A percentile compares a stretch with the other conserved stretches of the same genome.
Evolutionary conservation across 2,888 invertebrate species (phyloP).

Genomic region (Erynnis tages): DNA sequence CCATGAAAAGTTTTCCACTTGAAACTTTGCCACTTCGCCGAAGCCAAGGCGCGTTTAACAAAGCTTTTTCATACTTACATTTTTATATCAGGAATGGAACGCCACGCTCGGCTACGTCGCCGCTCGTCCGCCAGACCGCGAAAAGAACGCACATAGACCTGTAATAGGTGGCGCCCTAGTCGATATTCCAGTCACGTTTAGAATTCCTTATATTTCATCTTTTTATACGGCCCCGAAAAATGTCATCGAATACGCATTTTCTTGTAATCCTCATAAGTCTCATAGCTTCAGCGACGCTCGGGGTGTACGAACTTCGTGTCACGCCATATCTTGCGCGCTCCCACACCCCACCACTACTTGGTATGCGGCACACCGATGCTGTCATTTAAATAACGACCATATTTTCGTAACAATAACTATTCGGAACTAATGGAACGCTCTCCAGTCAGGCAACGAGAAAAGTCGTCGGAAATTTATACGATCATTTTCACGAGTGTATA

Average conservation of each 20-base stretch:
- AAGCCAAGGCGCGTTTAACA: conserved; percentile 78
- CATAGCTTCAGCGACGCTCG: conserved; percentile 63
- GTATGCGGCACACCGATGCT: conserved; percentile 66
- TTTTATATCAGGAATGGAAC: conserved; percentile 79
- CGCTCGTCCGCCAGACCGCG: conserved; percentile 73
- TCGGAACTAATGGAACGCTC: not conserved
- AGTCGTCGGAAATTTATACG: not conserved
- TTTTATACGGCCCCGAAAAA: conserved; percentile 78
- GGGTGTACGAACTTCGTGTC: conserved; percentile 48
- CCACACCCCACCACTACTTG: conserved; percentile 49
- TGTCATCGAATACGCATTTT: conserved; percentile 82
- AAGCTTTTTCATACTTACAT: conserved; percentile 80
- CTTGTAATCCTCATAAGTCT: conserved; percentile 80
- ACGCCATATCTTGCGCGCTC: conserved; percentile 45
- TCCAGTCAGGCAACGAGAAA: not conserved
- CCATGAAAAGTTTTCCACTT: conserved; percentile 80
- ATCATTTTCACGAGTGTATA: not conserved
- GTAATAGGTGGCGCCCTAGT: conserved; percentile 74
- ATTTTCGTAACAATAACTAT: conserved; percentile 3
- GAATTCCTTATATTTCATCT: conserved; percentile 81
- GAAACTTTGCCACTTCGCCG: conserved; percentile 79
- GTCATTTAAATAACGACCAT: conserved; percentile 46
- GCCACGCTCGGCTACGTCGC: conserved; percentile 77
- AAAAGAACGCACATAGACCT: conserved; percentile 72
- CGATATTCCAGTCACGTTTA: conserved; percentile 77